A percentile compares a stretch with the other conserved stretches of the same genome.
These are phyloP conservation scores for Petromus typicus DNA, from an alignment of 2,113 vertebrate genomes.

Conservation along the genomic window DNA sequence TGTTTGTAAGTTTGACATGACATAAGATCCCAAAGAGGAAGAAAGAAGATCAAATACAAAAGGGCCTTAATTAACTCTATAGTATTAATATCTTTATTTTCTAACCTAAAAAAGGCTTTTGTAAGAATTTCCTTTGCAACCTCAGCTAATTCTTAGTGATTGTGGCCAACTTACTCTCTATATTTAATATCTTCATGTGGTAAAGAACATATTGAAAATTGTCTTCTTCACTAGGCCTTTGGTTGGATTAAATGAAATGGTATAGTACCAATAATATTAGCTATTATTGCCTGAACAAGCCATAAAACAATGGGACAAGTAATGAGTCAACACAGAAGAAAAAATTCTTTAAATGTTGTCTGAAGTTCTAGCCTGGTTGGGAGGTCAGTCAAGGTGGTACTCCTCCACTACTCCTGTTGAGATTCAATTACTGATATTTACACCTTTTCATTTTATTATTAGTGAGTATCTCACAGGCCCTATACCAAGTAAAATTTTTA, in stretches of 20 bases:
- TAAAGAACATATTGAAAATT: background rate
- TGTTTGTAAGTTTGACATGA: background rate
- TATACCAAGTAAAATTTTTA: background rate
- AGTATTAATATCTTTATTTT: background rate
- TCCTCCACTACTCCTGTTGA: background rate
- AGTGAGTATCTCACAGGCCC: background rate
- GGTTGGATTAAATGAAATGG: background rate
- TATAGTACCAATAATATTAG: background rate
- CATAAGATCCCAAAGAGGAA: slow-evolving; percentile 19
- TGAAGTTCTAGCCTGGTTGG: background rate
- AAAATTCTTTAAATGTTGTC: background rate
- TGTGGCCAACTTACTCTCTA: background rate
- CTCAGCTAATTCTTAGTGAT: background rate
- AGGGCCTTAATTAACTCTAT: background rate
- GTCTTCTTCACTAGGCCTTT: too few relatives aligned
- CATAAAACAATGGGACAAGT: background rate
- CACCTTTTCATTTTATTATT: background rate
- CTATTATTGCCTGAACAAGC: background rate
- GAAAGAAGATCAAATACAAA: background rate
- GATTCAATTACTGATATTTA: background rate
- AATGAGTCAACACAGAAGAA: background rate
- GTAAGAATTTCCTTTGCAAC: background rate
- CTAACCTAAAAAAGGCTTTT: background rate
- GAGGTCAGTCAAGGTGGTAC: background rate
- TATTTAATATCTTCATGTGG: background rate